Base-by-base conservation (phyloP, 1,140 invertebrate genomes). In the Drosophila tsacasi region DNA sequence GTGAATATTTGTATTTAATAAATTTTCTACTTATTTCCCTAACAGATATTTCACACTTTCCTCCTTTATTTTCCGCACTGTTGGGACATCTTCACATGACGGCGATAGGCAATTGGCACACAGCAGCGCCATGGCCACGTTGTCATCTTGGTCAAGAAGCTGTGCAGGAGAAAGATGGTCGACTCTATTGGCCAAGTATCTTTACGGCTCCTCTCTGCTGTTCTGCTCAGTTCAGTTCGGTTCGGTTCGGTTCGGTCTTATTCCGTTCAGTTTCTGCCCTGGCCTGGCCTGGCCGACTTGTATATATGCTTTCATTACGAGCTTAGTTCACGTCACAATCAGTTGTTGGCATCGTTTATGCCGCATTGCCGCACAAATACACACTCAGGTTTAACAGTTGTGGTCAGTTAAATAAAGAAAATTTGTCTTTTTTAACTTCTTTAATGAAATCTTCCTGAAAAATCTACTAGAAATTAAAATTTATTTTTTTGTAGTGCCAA, bases 331-430 rank as follows among this genome's bases (percentile, higher is more conserved):
- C 84, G 82, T 91, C 89, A 90, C 90, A 91, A 91, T 91, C 90
- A 91, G 84, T 91, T 91, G 90, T 91, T 91, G 90, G 89, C 90
- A 91, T 91, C 90, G 84, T 86, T 91, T 83, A 83, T 91, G 84
- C 80, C 78, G 90, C 85, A 90, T 81, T 89, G 85, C 81, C 84
- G 55, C 59, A 72, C 59, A 79, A 63, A 61, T 25, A 79, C 67
- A 66, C 61, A 32, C 35, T 47, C 30, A 67, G 44, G 25, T 12
- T 37, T 10, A 59, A 64, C 49, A 46, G 39, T 13, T 63, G 27
- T 4, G 39, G 25, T n/a, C 17, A 19, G 2, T 13, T n/a, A 12
- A 15, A 61, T 32, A 65, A 5, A 25, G n/a, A n/a, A n/a, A n/a
- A n/a, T n/a, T n/a, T n/a, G n/a, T n/a, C n/a, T n/a, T n/a, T n/a